Evolutionary conservation across 2,888 invertebrate species (phyloP).

Genomic region (Drosophila histrio): DNA sequence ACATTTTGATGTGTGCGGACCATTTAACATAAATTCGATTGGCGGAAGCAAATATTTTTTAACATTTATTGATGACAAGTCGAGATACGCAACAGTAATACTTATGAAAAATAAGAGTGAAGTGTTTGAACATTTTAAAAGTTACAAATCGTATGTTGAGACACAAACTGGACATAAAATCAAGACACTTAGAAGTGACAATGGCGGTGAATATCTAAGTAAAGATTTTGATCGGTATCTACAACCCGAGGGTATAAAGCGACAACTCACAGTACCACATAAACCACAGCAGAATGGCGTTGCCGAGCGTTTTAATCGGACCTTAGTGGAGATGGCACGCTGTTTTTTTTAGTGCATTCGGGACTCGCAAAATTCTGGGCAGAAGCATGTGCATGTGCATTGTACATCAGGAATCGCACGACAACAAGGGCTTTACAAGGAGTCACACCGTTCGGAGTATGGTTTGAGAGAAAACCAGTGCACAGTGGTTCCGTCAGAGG

Average conservation of each 20-base stretch:
- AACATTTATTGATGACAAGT: constrained; percentile 8
- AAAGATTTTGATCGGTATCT: not conserved
- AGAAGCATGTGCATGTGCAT: constrained; percentile 6
- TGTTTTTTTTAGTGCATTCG: constrained; percentile 6
- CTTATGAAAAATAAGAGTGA: not conserved
- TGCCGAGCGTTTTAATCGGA: not conserved
- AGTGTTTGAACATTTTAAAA: not conserved
- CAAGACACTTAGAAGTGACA: not conserved
- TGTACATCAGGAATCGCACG: constrained; percentile 3
- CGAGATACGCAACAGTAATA: not conserved
- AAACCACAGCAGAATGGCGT: not conserved
- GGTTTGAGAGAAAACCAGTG: constrained; percentile 4
- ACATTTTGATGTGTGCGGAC: not conserved
- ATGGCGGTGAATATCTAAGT: not conserved
- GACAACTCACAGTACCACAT: not conserved
- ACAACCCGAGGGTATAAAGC: not conserved
- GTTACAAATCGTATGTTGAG: not conserved
- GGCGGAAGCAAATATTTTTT: constrained; percentile 2
- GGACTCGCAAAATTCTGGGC: constrained; percentile 12
- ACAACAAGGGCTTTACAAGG: not conserved
- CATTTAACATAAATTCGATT: constrained; percentile 3
- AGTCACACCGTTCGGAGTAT: constrained; percentile 5
- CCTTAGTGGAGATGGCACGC: constrained; percentile 5
- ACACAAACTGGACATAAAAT: not conserved
- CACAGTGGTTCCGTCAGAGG: not conserved